phyloP scores from a whole-genome alignment of 2,113 vertebrate genomes.

The Vanacampus margaritifer region DNA sequence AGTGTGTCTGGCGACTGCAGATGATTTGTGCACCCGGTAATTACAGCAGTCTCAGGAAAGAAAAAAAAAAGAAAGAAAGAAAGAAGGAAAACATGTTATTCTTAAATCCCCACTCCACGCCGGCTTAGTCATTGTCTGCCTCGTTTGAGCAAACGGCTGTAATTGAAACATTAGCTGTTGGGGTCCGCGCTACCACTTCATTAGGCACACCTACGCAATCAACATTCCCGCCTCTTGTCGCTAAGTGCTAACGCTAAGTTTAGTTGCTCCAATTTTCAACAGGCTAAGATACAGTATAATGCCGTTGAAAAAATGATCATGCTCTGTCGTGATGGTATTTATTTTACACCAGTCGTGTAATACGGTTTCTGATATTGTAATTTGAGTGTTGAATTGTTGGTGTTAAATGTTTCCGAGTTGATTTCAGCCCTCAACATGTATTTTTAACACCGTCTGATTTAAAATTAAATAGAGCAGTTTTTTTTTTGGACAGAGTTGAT shows the following conservation, averaged over 20 bases:
- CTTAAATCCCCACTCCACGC: constrained; percentile 59
- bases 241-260: not conserved
- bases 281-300: not conserved
- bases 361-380: too few species aligned
- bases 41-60: constrained; percentile 53
- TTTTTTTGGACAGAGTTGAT: too few species aligned
- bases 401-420: too few species aligned
- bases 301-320: not conserved
- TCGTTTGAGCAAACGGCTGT: constrained; percentile 58
- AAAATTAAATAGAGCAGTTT: too few species aligned
- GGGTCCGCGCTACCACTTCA: constrained; percentile 34
- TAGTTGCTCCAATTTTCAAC: too few species aligned
- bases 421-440: too few species aligned
- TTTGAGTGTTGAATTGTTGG: too few species aligned
- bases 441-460: too few species aligned
- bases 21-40: constrained; percentile 61
- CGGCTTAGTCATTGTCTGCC: constrained; percentile 65
- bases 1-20: constrained; percentile 22
- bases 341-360: too few species aligned
- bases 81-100: constrained; percentile 48
- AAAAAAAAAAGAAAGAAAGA: not conserved
- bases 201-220: constrained; percentile 6
- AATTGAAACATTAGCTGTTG: constrained; percentile 70
- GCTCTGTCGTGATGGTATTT: not conserved
- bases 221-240: not conserved